A percentile compares a stretch with the other conserved stretches of the same genome.
phyloP scores from a whole-genome alignment of 1,140 invertebrate species.

The Pogonus chalceus region DNA sequence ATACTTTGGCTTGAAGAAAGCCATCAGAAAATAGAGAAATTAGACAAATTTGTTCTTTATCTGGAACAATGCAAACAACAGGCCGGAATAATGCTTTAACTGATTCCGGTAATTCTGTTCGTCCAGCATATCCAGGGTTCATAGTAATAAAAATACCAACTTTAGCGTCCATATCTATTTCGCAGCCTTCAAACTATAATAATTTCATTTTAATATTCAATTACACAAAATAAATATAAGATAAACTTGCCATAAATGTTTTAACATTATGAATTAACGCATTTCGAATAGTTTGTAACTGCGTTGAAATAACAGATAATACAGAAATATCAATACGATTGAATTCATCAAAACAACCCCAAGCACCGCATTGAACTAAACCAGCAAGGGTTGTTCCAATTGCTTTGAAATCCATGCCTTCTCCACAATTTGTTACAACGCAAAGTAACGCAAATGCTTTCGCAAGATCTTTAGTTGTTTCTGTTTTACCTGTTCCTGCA shows the following conservation, averaged over 20 bases:
- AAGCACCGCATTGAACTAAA: slow-evolving; percentile 63
- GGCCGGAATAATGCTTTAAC: slow-evolving; percentile 84
- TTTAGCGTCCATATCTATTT: slow-evolving; percentile 71
- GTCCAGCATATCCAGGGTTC: slow-evolving; percentile 84
- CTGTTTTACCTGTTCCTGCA: slow-evolving; percentile 81
- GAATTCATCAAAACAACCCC: slow-evolving; percentile 89
- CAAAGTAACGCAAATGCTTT: slow-evolving; percentile 79
- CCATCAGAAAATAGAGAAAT: slow-evolving; percentile 88
- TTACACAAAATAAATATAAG: slow-evolving; percentile 2
- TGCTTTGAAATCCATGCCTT: slow-evolving; percentile 81
- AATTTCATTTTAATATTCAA: too few species aligned
- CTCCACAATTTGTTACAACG: slow-evolving; percentile 85
- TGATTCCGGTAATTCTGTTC: slow-evolving; percentile 82
- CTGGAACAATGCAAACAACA: slow-evolving; percentile 80
- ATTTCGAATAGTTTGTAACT: slow-evolving; percentile 78
- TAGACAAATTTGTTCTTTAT: slow-evolving; percentile 81
- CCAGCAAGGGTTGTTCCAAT: slow-evolving; percentile 79
- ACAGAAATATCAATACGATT: slow-evolving; percentile 85
- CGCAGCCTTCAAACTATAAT: slow-evolving; percentile 76
- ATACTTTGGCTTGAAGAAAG: slow-evolving; percentile 70
- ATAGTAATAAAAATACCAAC: slow-evolving; percentile 90
- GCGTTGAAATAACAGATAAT: slow-evolving; percentile 82
- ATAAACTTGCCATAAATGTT: slow-evolving; percentile 53
- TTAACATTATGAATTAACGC: slow-evolving; percentile 64
- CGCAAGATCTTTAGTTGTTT: slow-evolving; percentile 82